A percentile compares a stretch with the other conserved stretches of the same genome.
phyloP scores from a whole-genome alignment of 2,888 invertebrate species.

The Physocephala rufipes region DNA sequence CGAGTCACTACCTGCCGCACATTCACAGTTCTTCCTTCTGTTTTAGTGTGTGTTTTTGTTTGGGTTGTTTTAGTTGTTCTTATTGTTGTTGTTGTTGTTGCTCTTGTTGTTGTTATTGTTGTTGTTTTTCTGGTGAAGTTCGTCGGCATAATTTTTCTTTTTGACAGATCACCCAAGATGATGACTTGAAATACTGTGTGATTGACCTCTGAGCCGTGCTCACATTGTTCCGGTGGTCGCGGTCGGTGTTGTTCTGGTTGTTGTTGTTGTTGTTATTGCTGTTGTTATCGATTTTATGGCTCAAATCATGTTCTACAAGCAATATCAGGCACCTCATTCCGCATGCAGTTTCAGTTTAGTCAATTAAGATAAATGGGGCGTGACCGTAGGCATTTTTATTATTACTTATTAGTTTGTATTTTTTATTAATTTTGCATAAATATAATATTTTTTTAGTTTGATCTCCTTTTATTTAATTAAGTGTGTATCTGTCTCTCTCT shows the following conservation, averaged over 20 bases:
- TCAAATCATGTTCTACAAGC: background rate
- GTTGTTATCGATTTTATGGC: background rate
- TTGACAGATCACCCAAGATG: conserved; percentile 52
- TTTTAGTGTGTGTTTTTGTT: no score
- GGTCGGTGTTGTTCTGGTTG: no score
- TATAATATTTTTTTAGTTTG: background rate
- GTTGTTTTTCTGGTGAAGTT: background rate
- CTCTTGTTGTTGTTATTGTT: background rate
- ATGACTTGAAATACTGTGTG: conserved; percentile 43
- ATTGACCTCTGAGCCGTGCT: conserved; percentile 26
- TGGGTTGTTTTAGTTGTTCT: background rate
- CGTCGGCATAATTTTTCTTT: conserved; percentile 39
- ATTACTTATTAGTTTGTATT: conserved; percentile 40
- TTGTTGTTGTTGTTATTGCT: no score
- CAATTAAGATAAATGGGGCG: conserved; percentile 44
- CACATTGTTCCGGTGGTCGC: no score
- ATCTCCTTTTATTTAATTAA: background rate
- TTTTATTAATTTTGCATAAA: conserved; percentile 36
- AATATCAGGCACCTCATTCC: conserved; percentile 35
- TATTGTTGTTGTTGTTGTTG: background rate
- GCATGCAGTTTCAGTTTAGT: conserved; percentile 39
- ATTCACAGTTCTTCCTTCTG: no score
- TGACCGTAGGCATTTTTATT: conserved; percentile 42
- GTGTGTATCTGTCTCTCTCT: background rate
- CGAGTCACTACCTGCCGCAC: no score